Evolutionary conservation across 2,113 vertebrate species (phyloP), one percentile per base, ranked within the genome.

Genomic region (Zosterops lateralis): DNA sequence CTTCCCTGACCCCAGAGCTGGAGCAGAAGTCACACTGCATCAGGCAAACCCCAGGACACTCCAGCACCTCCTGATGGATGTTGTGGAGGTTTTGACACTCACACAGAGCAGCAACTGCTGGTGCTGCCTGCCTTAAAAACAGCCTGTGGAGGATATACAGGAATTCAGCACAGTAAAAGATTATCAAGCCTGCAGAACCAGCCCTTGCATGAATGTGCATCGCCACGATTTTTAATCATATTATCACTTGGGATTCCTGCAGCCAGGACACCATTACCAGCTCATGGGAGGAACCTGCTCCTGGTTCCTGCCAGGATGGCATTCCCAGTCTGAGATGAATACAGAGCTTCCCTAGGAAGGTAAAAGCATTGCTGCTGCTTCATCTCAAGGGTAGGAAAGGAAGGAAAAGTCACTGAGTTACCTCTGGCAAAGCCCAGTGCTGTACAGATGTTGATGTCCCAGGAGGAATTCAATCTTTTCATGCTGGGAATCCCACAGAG

Each of bases 391-490:
- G 31, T 3, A n/a, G 45, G 42, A 68, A 70, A 83, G 50, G 40
- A 40, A 40, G 79, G 31, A 48, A 25, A 73, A 25, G 38, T 32
- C 74, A 68, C 17, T 1, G 6, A 60, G 40, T 24, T 14, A 36
- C 9, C 50, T 2, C 2, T 14, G 54, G 24, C 45, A 79, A 79
- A 67, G 8, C 6, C 44, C 6, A 2, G 26, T 28, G 56, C 45
- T 0, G 0, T 1, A 2, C 7, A 34, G 34, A 64, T 2, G 6
- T 9, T 2, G 5, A 68, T 21, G 31, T 40, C 24, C 42, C 40
- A 28, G 71, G 29, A 40, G 38, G 45, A 79, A 74, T 65, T 66
- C 4, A 11, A 34, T 9, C n/a, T 26, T 67, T 56, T 26, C 18
- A 48, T 40, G 57, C 28, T 57, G 22, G n/a, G 47, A 83, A 65